Base-by-base conservation (phyloP, 2,888 invertebrate genomes). In the Prenolepis imparis region DNA sequence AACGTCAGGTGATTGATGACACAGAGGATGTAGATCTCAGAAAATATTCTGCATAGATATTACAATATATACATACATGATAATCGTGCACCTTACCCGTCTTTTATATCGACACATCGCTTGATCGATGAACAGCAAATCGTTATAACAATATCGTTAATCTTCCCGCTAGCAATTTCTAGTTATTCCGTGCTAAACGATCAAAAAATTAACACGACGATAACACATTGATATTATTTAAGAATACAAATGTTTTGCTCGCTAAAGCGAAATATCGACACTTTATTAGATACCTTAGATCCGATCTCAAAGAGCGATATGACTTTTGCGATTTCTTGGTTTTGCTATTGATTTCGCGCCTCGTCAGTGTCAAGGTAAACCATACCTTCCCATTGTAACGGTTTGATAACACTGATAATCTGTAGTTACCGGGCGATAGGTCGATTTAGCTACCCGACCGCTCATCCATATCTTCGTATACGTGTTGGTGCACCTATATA, bases 341-440 rank as follows among this genome's bases (percentile, higher is more conserved):
- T n/a, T n/a, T 85, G 81, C 83, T 90, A 89, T 91, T 90, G 92
- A 92, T 92, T 91, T 91, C 89, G 89, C 87, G 90, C 92, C 93
- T 93, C 92, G 91, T 90, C 93, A 93, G 92, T 94, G 93, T 94
- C 93, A 93, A 93, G 94, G 94, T 94, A 94, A 93, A 94, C 94
- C 93, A 92, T 93, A 91, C 90, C 92, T 93, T 93, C 92, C 91
- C 92, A 92, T 94, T 94, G 94, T 94, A 93, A 93, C 93, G 93
- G 91, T 92, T 93, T 92, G 94, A 94, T 94, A 94, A 94, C 93
- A 92, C 93, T 94, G 36, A 36, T 36, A 94, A 94, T 94, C 94
- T 94, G 94, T 94, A 94, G 94, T 93, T 94, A 94, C 93, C 93
- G 91, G 92, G 87, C 88, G 89, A 73, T 75, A 84, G 87, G 88